Evolutionary conservation across 2,888 invertebrate genomes (phyloP), one percentile per base, ranked within the genome.

Genomic region (Graphium colonna): DNA sequence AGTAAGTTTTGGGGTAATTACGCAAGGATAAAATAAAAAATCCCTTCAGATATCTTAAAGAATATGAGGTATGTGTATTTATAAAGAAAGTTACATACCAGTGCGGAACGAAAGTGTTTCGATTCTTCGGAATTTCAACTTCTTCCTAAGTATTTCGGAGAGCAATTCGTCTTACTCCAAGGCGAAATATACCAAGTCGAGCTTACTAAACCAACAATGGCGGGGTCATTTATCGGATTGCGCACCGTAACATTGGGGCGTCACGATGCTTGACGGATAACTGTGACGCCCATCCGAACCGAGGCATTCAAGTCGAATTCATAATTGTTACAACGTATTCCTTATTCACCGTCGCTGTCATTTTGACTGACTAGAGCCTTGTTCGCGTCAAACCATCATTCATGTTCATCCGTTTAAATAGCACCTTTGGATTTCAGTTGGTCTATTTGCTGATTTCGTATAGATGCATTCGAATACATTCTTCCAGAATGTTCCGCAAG

Each of bases 321-420:
- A 52, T 62, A 59, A 57, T 60, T 61, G 56, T 54, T 54, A 49
- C 47, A 52, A 10, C 48, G 44, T 57, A 55, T 59, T 62, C 62
- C 49, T 51, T 43, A 53, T 55, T 51, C 36, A 45, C 43, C 28
- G 31, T 54, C 36, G 41, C 50, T 54, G 54, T 50, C 50, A 52
- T 47, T 51, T 51, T 47, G 45, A 46, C 44, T 51, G 44, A 48
- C 41, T 43, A 56, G 40, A 52, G 44, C 49, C 53, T 49, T 39
- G 49, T 49, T 42, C 33, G 21, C 42, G 21, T 36, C 43, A 18
- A 12, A 15, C 52, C 21, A 41, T 42, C 52, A 36, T 21, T 52
- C 36, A 26, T 7, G 38, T 28, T 45, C 31, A 36, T 2, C n/a
- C 12, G 36, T 36, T 13, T n/a, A 36, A 36, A 36, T 13, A 36